Percentiles rank a stretch among this genome's conserved stretches.
These are phyloP conservation scores for Brachionus manjavacas DNA, from an alignment of 1,140 invertebrate genomes.

Conservation along the genomic window DNA sequence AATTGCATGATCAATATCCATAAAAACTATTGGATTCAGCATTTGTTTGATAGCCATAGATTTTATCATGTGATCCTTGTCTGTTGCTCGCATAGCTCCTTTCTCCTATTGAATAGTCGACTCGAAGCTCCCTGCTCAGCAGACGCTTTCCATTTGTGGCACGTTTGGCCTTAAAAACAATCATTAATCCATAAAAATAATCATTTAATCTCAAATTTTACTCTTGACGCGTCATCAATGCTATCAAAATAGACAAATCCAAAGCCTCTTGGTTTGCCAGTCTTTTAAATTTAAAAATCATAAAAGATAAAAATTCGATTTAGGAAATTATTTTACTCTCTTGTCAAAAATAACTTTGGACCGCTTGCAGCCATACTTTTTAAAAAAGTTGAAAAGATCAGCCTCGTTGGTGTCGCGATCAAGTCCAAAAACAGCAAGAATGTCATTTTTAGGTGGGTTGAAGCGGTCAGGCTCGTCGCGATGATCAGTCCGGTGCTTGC, in stretches of 20 bases:
- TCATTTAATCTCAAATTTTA: constrained; percentile 9
- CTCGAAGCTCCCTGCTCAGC: background rate
- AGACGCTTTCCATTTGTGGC: constrained; percentile 15
- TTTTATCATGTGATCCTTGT: background rate
- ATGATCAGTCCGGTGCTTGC: background rate
- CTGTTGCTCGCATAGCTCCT: background rate
- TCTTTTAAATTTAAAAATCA: background rate
- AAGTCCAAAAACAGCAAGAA: constrained; percentile 21
- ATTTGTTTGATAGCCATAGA: background rate
- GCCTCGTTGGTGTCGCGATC: constrained; percentile 3
- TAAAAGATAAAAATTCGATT: background rate
- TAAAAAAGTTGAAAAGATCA: constrained; percentile 13
- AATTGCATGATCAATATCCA: background rate
- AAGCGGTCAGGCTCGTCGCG: background rate
- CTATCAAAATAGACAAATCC: constrained; percentile 38
- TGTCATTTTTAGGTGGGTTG: background rate
- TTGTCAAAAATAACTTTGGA: constrained; percentile 34
- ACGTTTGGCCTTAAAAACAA: constrained; percentile 26
- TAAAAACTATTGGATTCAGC: background rate
- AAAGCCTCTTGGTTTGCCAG: constrained; percentile 31
- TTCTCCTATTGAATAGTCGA: constrained; percentile 40
- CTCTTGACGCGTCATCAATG: constrained; percentile 30
- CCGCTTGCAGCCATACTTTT: constrained; percentile 10
- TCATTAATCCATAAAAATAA: constrained; percentile 13
- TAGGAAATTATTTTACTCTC: constrained; percentile 20